Evolutionary conservation across 2,888 invertebrate genomes (phyloP), one percentile per base, ranked within the genome.

Genomic region (Pyrgus malvae): DNA sequence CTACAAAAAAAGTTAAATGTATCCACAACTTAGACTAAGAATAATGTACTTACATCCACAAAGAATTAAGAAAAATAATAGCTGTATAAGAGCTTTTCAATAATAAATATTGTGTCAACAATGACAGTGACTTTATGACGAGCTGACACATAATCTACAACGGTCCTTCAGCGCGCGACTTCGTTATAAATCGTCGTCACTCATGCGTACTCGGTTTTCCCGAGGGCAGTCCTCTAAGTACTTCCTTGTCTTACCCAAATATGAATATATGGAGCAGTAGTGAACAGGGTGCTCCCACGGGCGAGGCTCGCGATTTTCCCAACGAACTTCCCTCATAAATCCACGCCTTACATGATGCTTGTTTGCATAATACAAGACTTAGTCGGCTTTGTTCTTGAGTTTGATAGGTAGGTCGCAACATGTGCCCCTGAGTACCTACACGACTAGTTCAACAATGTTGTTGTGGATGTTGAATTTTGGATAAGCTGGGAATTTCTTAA

Each of bases 341-440:
- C 87, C 81, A 80, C 80, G 83, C 87, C 85, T 87, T 85, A 85
- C 86, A 84, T 86, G 85, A 89, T 88, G 84, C 87, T 80, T 83
- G 87, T 89, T 89, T 89, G 88, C 88, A 89, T 89, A 89, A 89
- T 88, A 89, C 85, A 88, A 83, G 84, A 87, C 87, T 85, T 81
- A 83, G 83, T 66, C 68, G 67, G 70, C 84, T 84, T 86, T 86
- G 87, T 87, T 83, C 69, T 67, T 62, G 71, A 82, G 83, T 83
- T 86, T 85, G 86, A 84, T 83, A 81, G 80, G 80, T 80, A 75
- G 75, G 65, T 70, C 65, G 67, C 72, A 68, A 65, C 64, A 65
- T 65, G 64, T 64, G 69, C 72, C 66, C 61, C 62, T 61, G 61
- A 68, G 65, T 67, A 64, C 59, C 59, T 63, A 63, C 62, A 58